Evolutionary conservation across 2,113 vertebrate genomes (phyloP), one percentile per base, ranked within the genome.

Genomic region (Larimichthys crocea): DNA sequence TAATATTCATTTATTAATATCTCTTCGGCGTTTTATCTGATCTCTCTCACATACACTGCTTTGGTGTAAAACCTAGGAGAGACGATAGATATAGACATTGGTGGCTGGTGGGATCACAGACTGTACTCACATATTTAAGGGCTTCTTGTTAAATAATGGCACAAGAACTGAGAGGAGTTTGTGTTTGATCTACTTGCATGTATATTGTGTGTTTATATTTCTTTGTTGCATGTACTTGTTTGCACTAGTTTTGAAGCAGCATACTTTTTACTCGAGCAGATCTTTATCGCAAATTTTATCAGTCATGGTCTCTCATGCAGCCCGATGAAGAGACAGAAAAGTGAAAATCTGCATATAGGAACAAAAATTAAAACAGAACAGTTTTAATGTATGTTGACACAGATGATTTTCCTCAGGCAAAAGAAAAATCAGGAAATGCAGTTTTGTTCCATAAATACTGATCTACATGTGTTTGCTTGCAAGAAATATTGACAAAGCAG

Each of bases 1-100:
- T 19, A 19, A 22, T 59, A 59, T 71, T 71, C 0, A 72, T 73
- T 60, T 61, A 55, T 49, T 44, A 20, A 48, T 49, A 60, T 20
- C n/a, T 44, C 22, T 46, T 46, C 29, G 19, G 14, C 29, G 14
- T 62, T 74, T 50, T 11, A 22, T 74, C 57, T 31, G 29, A 22
- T 49, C 19, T 73, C 12, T 16, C 40, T 35, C 14, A n/a, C 6
- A 14, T 9, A 57, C 31, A 35, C 31, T 40, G 24, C 22, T 59
- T 59, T 72, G 17, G 46, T 61, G 7, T 61, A n/a, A 73, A 73
- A n/a, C 24, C 16, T 7, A 10, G 42, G 24, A 35, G 7, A 5
- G 16, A 49, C 16, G 70, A 73, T 1, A 19, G 2, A 57, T 7
- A 20, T 26, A 26, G 40, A 61, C 10, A 29, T 8, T 40, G 35